A percentile compares a stretch with the other conserved stretches of the same genome.
phyloP scores from a whole-genome alignment of 1,140 invertebrate species.

The Panagrolaimus sp. region DNA sequence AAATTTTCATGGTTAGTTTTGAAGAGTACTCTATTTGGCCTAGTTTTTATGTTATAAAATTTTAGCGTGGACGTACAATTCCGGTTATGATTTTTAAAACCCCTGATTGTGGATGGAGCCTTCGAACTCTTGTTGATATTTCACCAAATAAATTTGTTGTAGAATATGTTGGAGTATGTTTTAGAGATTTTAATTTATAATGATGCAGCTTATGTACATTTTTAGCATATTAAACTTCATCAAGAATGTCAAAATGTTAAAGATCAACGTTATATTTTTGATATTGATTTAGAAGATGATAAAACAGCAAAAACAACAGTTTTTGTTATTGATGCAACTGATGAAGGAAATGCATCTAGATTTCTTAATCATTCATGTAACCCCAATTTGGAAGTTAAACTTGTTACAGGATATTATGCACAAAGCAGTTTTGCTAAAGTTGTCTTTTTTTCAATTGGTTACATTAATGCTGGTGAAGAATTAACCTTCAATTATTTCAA shows the following conservation, averaged over 20 bases:
- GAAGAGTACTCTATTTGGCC: too few relatives aligned
- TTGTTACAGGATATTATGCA: neutral
- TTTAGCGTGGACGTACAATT: neutral
- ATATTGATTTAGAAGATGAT: neutral
- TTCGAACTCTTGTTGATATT: neutral
- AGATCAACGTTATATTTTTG: neutral
- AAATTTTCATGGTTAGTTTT: too few relatives aligned
- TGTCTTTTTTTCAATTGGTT: neutral
- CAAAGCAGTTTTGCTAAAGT: neutral
- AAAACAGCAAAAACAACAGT: too few relatives aligned
- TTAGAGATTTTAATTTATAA: neutral
- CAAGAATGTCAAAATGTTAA: neutral
- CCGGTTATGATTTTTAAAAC: neutral
- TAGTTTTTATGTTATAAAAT: neutral
- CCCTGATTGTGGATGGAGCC: neutral
- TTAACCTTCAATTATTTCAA: conserved; percentile 4
- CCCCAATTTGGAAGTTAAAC: neutral
- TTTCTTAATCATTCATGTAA: neutral
- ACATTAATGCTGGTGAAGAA: neutral
- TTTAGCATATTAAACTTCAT: neutral
- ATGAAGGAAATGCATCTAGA: neutral
- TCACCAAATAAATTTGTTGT: neutral
- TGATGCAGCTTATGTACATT: neutral
- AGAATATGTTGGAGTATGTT: conserved; percentile 1
- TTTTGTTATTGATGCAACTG: neutral